phyloP scores from a whole-genome alignment of 23 tunicate species.

The Clavelina lepadiformis region DNA sequence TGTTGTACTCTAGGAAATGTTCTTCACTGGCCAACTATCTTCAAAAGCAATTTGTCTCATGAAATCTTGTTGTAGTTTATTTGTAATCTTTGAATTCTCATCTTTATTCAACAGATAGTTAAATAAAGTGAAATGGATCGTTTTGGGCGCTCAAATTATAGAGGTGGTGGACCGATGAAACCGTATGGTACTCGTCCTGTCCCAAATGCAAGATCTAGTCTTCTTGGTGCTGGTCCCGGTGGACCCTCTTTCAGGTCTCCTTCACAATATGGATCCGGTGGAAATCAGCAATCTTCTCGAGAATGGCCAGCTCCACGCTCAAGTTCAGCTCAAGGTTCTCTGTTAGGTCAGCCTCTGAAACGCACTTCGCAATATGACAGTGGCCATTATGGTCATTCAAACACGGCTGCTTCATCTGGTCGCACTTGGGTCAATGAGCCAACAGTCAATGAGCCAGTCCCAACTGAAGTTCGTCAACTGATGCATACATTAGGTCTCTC shows the following conservation, averaged over 20 bases:
- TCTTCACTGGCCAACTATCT: no score
- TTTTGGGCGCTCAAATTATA: conserved; percentile 28
- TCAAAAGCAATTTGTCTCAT: neutral
- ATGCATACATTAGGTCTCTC: conserved; percentile 59
- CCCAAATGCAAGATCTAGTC: neutral
- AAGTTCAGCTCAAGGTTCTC: neutral
- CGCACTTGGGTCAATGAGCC: no score
- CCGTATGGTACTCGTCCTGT: conserved; percentile 15
- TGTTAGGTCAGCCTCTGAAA: neutral
- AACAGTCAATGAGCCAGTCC: conserved; percentile 5
- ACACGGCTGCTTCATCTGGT: neutral
- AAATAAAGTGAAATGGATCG: conserved; percentile 47
- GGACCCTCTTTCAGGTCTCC: conserved; percentile 4
- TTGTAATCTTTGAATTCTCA: no score
- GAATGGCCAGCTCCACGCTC: conserved; percentile 1
- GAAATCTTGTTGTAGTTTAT: neutral
- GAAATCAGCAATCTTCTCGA: neutral
- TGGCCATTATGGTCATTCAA: neutral
- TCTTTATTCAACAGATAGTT: conserved; percentile 17
- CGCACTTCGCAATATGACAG: neutral
- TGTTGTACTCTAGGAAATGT: no score
- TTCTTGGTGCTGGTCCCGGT: conserved; percentile 2
- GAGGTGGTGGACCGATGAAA: conserved; percentile 20
- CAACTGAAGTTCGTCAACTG: conserved; percentile 43
- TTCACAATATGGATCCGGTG: conserved; percentile 11